A percentile compares a stretch with the other conserved stretches of the same genome.
Conservation (phyloP, 2,888 invertebrate species). For the Therioaphis trifolii region DNA sequence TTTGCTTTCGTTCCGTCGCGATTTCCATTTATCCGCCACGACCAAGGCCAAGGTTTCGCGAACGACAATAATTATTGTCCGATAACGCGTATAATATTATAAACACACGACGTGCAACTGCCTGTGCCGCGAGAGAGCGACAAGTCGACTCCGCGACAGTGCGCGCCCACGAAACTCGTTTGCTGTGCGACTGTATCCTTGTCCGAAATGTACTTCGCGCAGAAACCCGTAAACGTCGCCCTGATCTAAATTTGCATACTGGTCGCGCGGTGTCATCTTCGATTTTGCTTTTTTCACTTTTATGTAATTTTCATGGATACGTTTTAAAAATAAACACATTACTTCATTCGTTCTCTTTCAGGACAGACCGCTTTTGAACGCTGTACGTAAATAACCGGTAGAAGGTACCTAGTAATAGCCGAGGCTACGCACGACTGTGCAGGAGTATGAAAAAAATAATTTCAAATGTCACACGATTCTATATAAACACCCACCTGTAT, state of each 20-base stretch:
- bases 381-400: not conserved
- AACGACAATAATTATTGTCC: not conserved
- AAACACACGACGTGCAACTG: not conserved
- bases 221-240: not conserved
- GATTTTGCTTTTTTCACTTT: not conserved
- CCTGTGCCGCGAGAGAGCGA: too few relatives aligned
- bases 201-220: conserved; percentile 42
- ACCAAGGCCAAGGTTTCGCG: not conserved
- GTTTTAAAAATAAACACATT: not conserved
- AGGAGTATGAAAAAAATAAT: too few relatives aligned
- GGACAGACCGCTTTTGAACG: not conserved
- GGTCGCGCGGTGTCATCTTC: conserved; percentile 32
- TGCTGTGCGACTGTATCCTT: conserved; percentile 4
- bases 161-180: conserved; percentile 8
- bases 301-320: conserved; percentile 1
- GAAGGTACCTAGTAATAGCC: not conserved
- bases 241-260: conserved; percentile 40
- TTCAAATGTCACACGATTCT: too few relatives aligned
- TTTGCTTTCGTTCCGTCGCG: not conserved
- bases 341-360: not conserved
- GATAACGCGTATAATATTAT: not conserved
- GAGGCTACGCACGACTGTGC: too few relatives aligned
- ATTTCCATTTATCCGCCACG: not conserved
- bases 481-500: too few relatives aligned
- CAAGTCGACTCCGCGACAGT: not conserved